Base-by-base conservation (phyloP, 2,888 invertebrate species). In the Portevinia maculata region DNA sequence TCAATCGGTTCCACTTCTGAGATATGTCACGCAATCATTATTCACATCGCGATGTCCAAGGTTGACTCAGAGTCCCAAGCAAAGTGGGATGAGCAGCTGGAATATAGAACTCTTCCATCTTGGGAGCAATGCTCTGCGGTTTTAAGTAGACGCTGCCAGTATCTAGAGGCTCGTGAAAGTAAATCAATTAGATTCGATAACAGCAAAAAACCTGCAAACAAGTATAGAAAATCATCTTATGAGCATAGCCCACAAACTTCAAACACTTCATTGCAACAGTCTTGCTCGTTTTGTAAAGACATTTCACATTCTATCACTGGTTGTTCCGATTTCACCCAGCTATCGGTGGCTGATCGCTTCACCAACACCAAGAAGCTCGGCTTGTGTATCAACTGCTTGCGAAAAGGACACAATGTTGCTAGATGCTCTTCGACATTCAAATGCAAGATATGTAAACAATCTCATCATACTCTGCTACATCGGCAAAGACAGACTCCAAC, bases 401-500 rank as follows among this genome's bases (percentile, higher is more conserved):
- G 24, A 24, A 32, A 32, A 32, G 32, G 32, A 32, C 70, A 84
- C 21, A 46, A 48, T 6, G 39, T 65, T 11, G 24, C 55, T 1
- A 76, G 41, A 21, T 84, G 81, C 32, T 11, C 32, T 11, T 79
- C 71, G 13, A 57, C 34, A 28, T 39, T 64, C 17, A 67, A 44
- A 30, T 79, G 73, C 28, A 60, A 57, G 19, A 28, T 3, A 9
- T 78, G 76, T 6, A 70, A 74, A 19, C 34, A 46, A 19, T 37
- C 50, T 1, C 84, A 84, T 30, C 75, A 79, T 21, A 67, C 71
- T 11, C 1, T 24, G 24, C 24, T 24, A 1, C 75, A 84, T 59
- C 69, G 78, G 0, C 9, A 6, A 41, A 37, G n/a, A n/a, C 34
- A 44, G 15, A n/a, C 50, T 15, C 5, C 48, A 8, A 39, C 8